Evolutionary conservation across 2,888 invertebrate genomes (phyloP).

Genomic region (Idaea biselata): DNA sequence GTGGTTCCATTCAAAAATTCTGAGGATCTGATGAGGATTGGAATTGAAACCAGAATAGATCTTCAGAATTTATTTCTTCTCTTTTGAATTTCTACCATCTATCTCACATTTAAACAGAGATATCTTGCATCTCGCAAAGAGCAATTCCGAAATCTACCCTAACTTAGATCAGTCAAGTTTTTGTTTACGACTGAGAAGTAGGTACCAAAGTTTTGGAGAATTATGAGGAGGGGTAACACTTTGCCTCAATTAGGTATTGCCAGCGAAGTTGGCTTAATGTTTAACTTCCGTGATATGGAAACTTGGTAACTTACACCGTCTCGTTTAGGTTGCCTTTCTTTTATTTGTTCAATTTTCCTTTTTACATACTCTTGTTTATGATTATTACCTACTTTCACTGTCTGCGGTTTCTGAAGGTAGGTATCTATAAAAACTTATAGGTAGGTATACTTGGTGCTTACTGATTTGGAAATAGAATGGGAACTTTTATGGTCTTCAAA

Average conservation of each 20-base stretch:
- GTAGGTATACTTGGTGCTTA: neutral
- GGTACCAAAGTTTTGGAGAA: conserved; percentile 15
- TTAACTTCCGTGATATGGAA: conserved; percentile 20
- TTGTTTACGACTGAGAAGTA: conserved; percentile 23
- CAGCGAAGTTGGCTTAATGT: conserved; percentile 18
- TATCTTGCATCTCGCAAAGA: neutral
- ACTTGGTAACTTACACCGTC: conserved; percentile 12
- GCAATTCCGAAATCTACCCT: neutral
- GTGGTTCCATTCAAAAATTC: too few species aligned
- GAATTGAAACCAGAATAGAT: too few species aligned
- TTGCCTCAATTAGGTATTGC: conserved; percentile 25
- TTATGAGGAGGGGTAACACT: conserved; percentile 25
- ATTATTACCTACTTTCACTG: neutral
- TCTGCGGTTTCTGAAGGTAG: neutral
- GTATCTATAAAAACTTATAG: neutral
- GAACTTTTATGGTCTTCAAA: too few species aligned
- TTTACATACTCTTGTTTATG: neutral
- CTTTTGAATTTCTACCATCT: too few species aligned
- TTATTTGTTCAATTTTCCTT: neutral
- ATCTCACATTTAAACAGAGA: too few species aligned
- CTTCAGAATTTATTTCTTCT: too few species aligned
- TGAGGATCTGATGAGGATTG: too few species aligned
- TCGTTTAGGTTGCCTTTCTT: neutral
- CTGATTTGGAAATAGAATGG: neutral
- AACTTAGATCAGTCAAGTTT: conserved; percentile 24